Percentiles rank a stretch among this genome's conserved stretches.
Evolutionary conservation across 2,888 invertebrate species (phyloP).

Genomic region (Hydriomena furcata): DNA sequence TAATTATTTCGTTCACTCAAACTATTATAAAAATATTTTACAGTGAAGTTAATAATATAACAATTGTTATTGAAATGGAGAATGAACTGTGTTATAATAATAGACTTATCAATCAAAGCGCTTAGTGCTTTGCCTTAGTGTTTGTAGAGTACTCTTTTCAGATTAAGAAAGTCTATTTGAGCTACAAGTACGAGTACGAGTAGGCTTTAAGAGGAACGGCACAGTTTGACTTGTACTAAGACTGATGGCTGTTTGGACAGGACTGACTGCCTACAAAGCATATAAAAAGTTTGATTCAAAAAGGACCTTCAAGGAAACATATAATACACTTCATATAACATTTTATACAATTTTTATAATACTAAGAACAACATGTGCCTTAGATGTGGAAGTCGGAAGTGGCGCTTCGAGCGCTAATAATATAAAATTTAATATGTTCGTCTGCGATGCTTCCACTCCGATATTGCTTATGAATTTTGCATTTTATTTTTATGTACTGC

Average conservation of each 20-base stretch:
- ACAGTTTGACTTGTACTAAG: background rate
- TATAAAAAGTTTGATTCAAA: too few species aligned
- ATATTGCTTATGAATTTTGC: conserved; percentile 34
- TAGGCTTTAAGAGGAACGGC: background rate
- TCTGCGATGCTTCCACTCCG: conserved; percentile 28
- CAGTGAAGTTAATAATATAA: too few species aligned
- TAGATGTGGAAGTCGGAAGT: conserved; percentile 13
- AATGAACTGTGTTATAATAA: too few species aligned
- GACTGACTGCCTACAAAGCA: too few species aligned
- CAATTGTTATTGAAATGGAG: too few species aligned
- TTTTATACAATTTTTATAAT: conserved; percentile 22
- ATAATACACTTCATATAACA: conserved; percentile 10
- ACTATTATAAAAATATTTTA: too few species aligned
- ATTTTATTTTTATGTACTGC: conserved; percentile 24
- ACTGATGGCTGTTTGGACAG: background rate
- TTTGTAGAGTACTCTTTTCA: background rate
- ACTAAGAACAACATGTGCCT: conserved; percentile 23
- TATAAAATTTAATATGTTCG: conserved; percentile 39
- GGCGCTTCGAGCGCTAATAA: conserved; percentile 23
- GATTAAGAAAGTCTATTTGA: background rate
- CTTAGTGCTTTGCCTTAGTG: too few species aligned
- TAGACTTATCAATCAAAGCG: conserved; percentile 7
- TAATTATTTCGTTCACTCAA: too few species aligned
- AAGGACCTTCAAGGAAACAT: too few species aligned
- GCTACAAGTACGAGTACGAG: too few species aligned